A percentile compares a stretch with the other conserved stretches of the same genome.
Conservation (phyloP, 2,797 vertebrate genomes). For the Schizopygopsis pylzovi region DNA sequence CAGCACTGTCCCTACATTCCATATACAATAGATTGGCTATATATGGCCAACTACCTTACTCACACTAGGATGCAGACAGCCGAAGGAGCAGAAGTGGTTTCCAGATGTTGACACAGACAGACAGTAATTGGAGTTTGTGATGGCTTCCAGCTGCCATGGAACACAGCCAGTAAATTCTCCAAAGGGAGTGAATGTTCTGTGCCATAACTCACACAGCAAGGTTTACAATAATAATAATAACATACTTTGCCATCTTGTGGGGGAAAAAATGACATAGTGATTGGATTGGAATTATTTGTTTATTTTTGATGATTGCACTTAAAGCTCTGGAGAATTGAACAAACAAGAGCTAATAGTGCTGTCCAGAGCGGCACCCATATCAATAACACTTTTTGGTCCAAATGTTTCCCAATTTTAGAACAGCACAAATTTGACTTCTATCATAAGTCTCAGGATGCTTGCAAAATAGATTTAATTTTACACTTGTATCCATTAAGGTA, state of each 20-base stretch:
- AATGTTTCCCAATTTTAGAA: neutral
- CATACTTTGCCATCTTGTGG: slow-evolving; percentile 76
- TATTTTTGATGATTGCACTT: neutral
- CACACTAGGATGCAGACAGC: slow-evolving; percentile 66
- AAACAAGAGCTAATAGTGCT: neutral
- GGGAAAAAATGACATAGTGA: slow-evolving; percentile 83
- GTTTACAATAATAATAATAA: slow-evolving; percentile 85
- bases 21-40: slow-evolving; percentile 67
- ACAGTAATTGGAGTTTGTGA: slow-evolving; percentile 94
- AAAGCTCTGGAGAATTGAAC: neutral
- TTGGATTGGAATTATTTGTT: slow-evolving; percentile 65
- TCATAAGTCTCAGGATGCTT: neutral
- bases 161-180: slow-evolving; percentile 82
- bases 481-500: neutral
- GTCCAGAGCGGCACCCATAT: neutral
- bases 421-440: neutral
- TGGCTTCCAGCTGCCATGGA: slow-evolving; percentile 94
- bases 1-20: slow-evolving; percentile 61
- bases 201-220: slow-evolving; percentile 83
- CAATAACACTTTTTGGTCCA: neutral
- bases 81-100: slow-evolving; percentile 80
- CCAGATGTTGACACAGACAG: slow-evolving; percentile 89
- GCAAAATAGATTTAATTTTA: neutral
- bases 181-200: slow-evolving; percentile 81
- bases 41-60: slow-evolving; percentile 67